Percentiles rank a stretch among this genome's conserved stretches.
phyloP scores from a whole-genome alignment of 37 sponge, comb jelly and placozoan species.

The Geodia barretti region DNA sequence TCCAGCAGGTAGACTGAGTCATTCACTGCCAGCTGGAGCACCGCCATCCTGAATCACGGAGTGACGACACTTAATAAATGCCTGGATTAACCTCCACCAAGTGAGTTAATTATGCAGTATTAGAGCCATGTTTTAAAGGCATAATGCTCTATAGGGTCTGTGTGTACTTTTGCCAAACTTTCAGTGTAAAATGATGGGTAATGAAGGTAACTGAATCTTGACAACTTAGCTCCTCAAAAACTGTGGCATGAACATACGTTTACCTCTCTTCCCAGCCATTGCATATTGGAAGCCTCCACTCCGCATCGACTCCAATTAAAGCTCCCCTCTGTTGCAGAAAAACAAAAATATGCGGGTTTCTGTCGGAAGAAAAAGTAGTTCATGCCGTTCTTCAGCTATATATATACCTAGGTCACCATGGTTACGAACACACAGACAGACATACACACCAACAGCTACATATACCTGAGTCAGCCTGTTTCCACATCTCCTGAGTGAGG shows the following conservation, averaged over 20 bases:
- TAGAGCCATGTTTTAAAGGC: no score
- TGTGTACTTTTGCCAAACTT: no score
- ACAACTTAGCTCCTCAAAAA: no score
- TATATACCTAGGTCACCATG: no score
- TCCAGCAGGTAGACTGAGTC: conserved; percentile 71
- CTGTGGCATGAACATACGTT: no score
- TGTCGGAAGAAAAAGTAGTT: background rate
- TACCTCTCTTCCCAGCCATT: conserved; percentile 68
- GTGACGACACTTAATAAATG: background rate
- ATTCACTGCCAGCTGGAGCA: conserved; percentile 74
- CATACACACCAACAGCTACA: background rate
- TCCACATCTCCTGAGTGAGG: background rate
- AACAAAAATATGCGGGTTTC: no score
- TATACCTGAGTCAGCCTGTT: background rate
- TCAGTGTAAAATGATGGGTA: no score
- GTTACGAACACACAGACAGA: no score
- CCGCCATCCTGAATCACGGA: conserved; percentile 53
- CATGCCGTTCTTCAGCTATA: no score
- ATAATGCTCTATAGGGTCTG: background rate
- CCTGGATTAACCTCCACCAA: no score
- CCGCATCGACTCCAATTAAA: conserved; percentile 74
- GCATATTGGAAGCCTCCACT: conserved; percentile 73
- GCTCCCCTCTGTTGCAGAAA: background rate
- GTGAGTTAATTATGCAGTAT: no score
- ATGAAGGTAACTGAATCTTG: no score